phyloP scores from a whole-genome alignment of 2,797 vertebrate genomes.

The Antennarius maculatus region DNA sequence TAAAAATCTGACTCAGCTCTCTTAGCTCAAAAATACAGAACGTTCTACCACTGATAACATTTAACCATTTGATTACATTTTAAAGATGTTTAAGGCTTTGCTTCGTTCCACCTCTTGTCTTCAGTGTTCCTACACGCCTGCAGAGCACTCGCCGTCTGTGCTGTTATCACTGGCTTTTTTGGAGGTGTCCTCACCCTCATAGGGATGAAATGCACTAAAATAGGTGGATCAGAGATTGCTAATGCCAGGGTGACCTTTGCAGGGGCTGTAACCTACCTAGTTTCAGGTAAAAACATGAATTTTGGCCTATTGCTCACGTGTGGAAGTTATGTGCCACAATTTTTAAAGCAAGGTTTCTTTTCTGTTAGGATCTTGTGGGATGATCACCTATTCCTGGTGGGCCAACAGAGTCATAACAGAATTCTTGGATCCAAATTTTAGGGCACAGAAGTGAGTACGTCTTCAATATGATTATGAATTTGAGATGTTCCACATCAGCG shows the following conservation, averaged over 20 bases:
- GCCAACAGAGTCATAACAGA: slow-evolving; percentile 74
- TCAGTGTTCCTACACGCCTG: slow-evolving; percentile 81
- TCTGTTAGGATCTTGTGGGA: slow-evolving; percentile 75
- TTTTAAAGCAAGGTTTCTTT: not conserved
- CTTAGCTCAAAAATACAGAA: too few relatives aligned
- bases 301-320: too few relatives aligned
- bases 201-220: slow-evolving; percentile 88
- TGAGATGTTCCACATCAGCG: not conserved
- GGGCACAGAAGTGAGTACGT: slow-evolving; percentile 77
- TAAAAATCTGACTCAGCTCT: too few relatives aligned
- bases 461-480: too few relatives aligned
- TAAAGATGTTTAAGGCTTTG: not conserved
- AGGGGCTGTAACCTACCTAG: slow-evolving; percentile 77
- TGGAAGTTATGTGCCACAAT: not conserved
- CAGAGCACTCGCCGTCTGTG: slow-evolving; percentile 78
- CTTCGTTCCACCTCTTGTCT: not conserved
- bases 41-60: too few relatives aligned
- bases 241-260: slow-evolving; percentile 82
- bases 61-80: too few relatives aligned
- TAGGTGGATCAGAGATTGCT: slow-evolving; percentile 81
- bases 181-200: slow-evolving; percentile 81
- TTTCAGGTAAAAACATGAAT: slow-evolving; percentile 68
- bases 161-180: slow-evolving; percentile 84
- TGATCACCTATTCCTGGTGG: slow-evolving; percentile 82
- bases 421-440: slow-evolving; percentile 77